Evolutionary conservation across 2,113 vertebrate genomes (phyloP), one percentile per base, ranked within the genome.

Genomic region (Maccullochella peelii): DNA sequence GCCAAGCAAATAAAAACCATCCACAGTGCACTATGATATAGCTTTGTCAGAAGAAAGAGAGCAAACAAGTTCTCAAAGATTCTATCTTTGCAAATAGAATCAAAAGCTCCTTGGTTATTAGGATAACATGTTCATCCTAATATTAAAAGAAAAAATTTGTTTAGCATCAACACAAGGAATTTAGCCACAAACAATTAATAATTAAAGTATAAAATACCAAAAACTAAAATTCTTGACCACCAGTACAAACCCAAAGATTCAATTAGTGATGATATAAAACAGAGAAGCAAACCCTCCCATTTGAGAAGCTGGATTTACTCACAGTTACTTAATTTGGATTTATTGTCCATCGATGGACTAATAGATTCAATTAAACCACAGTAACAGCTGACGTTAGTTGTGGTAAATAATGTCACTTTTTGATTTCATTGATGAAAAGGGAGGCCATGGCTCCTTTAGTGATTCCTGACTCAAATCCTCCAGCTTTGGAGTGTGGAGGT

Each of bases 401-500:
- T 44, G 61, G 5, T 52, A 47, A 74, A 69, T 40, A 8, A 63
- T 70, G 62, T 73, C 42, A 30, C 61, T 12, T 74, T 69, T 57
- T 52, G 38, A 42, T 58, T 49, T 73, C 40, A 65, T 1, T 61
- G n/a, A 52, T 66, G 8, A 62, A 71, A 72, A 57, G 63, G 1
- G 40, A 42, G 57, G 4, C 1, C 18, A 18, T 15, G 20, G 62
- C 38, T 40, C 20, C 8, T 42, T 27, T 11, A 63, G 44, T 20
- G 52, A 65, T 70, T 66, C 50, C 57, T 54, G 71, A 82, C 66
- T 58, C 20, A 63, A 81, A 82, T 67, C 59, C 61, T 0, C 15
- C 68, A 74, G 68, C 65, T 68, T 59, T 52, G 63, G 40, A 84
- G 83, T 75, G 67, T 40, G 55, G 76, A 84, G 55, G 82, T 70